phyloP scores from a whole-genome alignment of 2,888 invertebrate genomes.

The Rugalucina vietnamica region DNA sequence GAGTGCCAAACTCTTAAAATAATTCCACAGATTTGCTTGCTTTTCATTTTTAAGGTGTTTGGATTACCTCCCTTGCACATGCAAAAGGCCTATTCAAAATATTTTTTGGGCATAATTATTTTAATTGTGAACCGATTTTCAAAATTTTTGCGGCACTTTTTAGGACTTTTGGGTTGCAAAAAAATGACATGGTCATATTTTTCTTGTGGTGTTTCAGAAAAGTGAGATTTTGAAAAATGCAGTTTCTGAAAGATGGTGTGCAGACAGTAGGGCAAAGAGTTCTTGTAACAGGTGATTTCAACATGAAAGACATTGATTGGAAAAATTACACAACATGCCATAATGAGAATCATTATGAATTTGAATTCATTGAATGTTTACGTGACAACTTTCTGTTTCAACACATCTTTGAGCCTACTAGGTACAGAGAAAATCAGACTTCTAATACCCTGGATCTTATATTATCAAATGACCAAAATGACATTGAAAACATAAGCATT shows the following conservation, averaged over 20 bases:
- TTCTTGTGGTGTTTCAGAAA: not conserved
- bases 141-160: not conserved
- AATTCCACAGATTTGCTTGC: too few species aligned
- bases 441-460: slow-evolving; percentile 13
- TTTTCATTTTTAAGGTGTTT: too few species aligned
- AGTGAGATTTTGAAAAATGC: not conserved
- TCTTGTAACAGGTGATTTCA: slow-evolving; percentile 28
- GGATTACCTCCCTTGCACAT: too few species aligned
- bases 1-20: too few species aligned
- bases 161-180: not conserved
- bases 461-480: slow-evolving; percentile 14
- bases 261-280: too few species aligned
- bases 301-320: slow-evolving; percentile 38
- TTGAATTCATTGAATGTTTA: slow-evolving; percentile 26
- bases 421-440: slow-evolving; percentile 23
- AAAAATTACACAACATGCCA: slow-evolving; percentile 16
- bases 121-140: slow-evolving; percentile 8
- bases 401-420: slow-evolving; percentile 18
- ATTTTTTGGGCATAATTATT: not conserved
- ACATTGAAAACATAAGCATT: slow-evolving; percentile 12
- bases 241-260: too few species aligned
- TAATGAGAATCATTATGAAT: slow-evolving; percentile 11
- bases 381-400: slow-evolving; percentile 29
- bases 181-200: not conserved
- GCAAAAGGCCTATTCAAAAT: not conserved